Evolutionary conservation across 1,140 invertebrate genomes (phyloP).

Genomic region (Eumeta japonica): DNA sequence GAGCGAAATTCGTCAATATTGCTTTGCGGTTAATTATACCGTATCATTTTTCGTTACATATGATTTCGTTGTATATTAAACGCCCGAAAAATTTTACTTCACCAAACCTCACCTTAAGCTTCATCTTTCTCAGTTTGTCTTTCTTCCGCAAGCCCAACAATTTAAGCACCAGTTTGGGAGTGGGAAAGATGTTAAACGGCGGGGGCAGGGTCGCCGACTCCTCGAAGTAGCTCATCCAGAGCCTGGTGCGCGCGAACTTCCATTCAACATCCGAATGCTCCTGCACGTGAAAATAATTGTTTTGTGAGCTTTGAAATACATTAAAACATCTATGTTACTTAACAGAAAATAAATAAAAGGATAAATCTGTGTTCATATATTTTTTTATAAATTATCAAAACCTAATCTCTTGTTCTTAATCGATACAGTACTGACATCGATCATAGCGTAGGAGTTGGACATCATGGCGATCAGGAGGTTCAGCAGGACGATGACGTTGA

Average conservation of each 20-base stretch:
- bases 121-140: conserved; percentile 66
- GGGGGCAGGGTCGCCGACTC: conserved; percentile 80
- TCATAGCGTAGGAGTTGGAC: conserved; percentile 90
- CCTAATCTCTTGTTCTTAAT: too few relatives aligned
- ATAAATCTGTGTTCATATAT: not conserved
- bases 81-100: too few relatives aligned
- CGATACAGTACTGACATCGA: conserved; percentile 65
- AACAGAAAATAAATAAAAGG: not conserved
- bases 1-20: too few relatives aligned
- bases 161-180: conserved; percentile 67
- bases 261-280: conserved; percentile 86
- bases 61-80: too few relatives aligned
- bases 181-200: conserved; percentile 85
- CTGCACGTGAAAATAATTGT: conserved; percentile 37
- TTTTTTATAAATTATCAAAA: not conserved
- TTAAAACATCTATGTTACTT: not conserved
- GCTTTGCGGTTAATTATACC: too few relatives aligned
- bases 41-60: too few relatives aligned
- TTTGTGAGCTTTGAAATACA: too few relatives aligned
- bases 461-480: conserved; percentile 97
- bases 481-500: conserved; percentile 87
- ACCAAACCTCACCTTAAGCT: conserved; percentile 59
- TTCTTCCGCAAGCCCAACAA: conserved; percentile 67
- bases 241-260: conserved; percentile 85
- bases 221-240: conserved; percentile 92